Percentiles rank a stretch among this genome's conserved stretches.
Conservation (phyloP, 2,113 vertebrate genomes). For the Ciconia boyciana region DNA sequence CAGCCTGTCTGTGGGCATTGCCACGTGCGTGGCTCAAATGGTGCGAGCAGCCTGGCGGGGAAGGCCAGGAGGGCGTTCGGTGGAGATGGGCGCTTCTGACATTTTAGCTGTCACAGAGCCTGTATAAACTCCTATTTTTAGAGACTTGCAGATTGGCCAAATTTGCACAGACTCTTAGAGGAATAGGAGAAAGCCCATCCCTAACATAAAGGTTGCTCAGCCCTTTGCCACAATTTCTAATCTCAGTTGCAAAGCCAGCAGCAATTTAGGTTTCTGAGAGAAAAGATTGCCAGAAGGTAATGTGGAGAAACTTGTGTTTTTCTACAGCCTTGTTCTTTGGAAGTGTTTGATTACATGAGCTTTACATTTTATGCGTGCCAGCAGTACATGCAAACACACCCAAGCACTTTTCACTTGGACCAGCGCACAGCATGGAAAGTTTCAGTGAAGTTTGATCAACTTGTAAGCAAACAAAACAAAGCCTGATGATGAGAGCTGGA, state of each 20-base stretch:
- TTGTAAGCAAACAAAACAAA: neutral
- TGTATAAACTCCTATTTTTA: neutral
- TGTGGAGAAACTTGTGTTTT: neutral
- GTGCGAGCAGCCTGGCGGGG: fast-evolving
- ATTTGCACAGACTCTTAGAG: neutral
- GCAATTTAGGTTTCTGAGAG: neutral
- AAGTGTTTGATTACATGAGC: neutral
- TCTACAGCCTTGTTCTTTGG: neutral
- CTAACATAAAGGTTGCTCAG: neutral
- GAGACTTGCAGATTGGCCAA: neutral
- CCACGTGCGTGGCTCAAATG: fast-evolving
- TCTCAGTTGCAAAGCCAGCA: neutral
- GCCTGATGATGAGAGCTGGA: neutral
- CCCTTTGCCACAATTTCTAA: neutral
- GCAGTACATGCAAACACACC: neutral
- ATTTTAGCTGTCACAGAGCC: neutral
- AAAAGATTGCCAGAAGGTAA: neutral
- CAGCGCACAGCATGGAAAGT: neutral
- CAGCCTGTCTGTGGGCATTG: neutral
- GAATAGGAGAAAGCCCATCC: neutral
- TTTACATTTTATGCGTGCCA: fast-evolving
- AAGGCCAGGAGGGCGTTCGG: fast-evolving
- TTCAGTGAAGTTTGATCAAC: neutral
- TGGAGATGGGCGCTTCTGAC: neutral
- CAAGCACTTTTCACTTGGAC: neutral